Evolutionary conservation across 1,140 invertebrate species (phyloP).

Genomic region (Drosophila pachea): DNA sequence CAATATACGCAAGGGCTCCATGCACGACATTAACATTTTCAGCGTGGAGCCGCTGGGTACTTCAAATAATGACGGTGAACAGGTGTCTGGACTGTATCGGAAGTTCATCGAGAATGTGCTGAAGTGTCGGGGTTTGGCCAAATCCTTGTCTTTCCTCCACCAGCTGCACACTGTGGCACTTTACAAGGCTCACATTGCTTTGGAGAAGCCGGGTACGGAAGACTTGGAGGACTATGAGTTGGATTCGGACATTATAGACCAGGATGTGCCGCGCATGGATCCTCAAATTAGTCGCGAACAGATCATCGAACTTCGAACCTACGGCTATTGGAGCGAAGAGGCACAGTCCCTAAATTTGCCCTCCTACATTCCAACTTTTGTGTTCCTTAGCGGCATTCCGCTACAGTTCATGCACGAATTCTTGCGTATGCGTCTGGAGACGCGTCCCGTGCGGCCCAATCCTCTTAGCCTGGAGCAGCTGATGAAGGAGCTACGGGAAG

Average conservation of each 20-base stretch:
- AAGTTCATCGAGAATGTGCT: slow-evolving; percentile 92
- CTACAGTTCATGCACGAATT: slow-evolving; percentile 94
- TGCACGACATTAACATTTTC: slow-evolving; percentile 76
- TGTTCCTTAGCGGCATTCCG: slow-evolving; percentile 90
- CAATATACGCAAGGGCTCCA: slow-evolving; percentile 62
- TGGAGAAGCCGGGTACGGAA: slow-evolving; percentile 81
- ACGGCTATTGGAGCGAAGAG: slow-evolving; percentile 89
- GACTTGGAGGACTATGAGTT: slow-evolving; percentile 68
- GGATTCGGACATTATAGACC: slow-evolving; percentile 71
- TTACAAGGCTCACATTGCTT: slow-evolving; percentile 84
- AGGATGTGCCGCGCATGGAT: slow-evolving; percentile 79
- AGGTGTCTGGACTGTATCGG: slow-evolving; percentile 77
- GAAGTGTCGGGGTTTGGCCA: slow-evolving; percentile 90
- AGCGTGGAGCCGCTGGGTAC: slow-evolving; percentile 70
- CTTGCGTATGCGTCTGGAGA: slow-evolving; percentile 89
- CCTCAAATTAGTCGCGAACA: slow-evolving; percentile 74
- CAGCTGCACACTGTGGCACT: slow-evolving; percentile 84
- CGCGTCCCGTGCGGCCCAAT: slow-evolving; percentile 90
- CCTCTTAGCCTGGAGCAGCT: slow-evolving; percentile 90
- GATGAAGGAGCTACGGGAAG: slow-evolving; percentile 92
- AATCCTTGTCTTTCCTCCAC: slow-evolving; percentile 87
- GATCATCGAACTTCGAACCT: slow-evolving; percentile 79
- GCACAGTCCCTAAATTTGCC: slow-evolving; percentile 87
- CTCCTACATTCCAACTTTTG: slow-evolving; percentile 88
- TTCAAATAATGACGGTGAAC: slow-evolving; percentile 62